These are phyloP conservation scores for Odobenus rosmarus DNA, from an alignment of 2,113 vertebrate genomes.

Conservation along the genomic window DNA sequence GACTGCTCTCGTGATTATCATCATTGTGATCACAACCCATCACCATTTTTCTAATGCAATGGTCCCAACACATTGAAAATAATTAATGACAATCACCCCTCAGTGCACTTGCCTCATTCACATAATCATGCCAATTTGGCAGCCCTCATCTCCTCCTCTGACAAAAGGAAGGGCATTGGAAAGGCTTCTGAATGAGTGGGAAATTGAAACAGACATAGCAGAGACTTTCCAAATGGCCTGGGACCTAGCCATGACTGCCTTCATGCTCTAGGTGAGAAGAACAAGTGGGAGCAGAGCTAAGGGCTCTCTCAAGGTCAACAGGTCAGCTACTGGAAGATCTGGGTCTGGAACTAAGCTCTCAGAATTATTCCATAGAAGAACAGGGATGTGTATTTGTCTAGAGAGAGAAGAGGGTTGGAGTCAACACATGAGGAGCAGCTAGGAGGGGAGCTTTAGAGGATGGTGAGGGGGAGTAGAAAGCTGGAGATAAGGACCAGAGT, in stretches of 20 bases:
- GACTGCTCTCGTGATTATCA: background rate
- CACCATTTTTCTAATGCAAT: background rate
- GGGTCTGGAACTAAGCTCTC: background rate
- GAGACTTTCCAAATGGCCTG: background rate
- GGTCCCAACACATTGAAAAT: background rate
- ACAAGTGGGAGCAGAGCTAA: background rate
- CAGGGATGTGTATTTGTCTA: background rate
- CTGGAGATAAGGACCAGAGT: background rate
- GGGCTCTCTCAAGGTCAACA: background rate
- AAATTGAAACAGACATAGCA: background rate
- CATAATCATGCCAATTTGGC: no score
- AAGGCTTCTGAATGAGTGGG: background rate
- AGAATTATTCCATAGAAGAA: background rate
- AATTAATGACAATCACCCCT: background rate
- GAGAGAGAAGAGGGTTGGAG: background rate
- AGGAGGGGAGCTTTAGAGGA: background rate
- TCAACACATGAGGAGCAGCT: rapidly evolving
- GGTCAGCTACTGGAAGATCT: background rate
- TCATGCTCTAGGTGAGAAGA: background rate
- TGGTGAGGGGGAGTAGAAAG: background rate
- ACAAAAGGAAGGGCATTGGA: background rate
- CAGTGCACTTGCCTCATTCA: background rate
- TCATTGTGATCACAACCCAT: no score
- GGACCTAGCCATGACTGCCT: rapidly evolving
- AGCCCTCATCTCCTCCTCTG: background rate